Conservation (phyloP, 2,113 vertebrate species). For the Passer montanus region DNA sequence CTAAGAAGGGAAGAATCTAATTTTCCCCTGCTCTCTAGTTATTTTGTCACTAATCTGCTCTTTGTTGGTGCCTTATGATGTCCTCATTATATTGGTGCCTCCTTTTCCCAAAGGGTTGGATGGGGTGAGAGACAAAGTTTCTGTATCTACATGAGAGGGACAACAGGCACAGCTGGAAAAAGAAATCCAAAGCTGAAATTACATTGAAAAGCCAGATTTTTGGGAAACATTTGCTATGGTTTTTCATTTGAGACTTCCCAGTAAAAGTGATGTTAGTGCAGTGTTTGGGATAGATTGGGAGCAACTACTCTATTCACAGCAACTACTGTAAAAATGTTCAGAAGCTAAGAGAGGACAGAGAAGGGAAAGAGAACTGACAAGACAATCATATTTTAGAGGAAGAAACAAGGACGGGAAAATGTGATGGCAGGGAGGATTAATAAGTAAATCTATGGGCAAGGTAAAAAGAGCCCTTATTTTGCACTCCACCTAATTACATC, state of each 20-base stretch:
- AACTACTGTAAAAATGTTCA: neutral
- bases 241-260: neutral
- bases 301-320: neutral
- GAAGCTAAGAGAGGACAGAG: neutral
- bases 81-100: neutral
- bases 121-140: neutral
- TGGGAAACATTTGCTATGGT: neutral
- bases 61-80: fast-evolving
- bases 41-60: neutral
- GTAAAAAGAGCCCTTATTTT: neutral
- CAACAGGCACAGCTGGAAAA: neutral
- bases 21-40: neutral
- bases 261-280: neutral
- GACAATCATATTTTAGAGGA: neutral
- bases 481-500: neutral
- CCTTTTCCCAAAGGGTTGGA: neutral
- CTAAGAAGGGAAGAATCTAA: neutral
- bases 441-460: neutral
- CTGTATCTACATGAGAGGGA: neutral
- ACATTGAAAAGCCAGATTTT: neutral
- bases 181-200: neutral
- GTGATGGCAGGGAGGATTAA: neutral
- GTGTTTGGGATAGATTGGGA: neutral
- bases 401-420: neutral
- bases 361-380: neutral